These are phyloP conservation scores for Rhynchomys soricoides DNA, from an alignment of 2,113 vertebrate species.

Conservation along the genomic window DNA sequence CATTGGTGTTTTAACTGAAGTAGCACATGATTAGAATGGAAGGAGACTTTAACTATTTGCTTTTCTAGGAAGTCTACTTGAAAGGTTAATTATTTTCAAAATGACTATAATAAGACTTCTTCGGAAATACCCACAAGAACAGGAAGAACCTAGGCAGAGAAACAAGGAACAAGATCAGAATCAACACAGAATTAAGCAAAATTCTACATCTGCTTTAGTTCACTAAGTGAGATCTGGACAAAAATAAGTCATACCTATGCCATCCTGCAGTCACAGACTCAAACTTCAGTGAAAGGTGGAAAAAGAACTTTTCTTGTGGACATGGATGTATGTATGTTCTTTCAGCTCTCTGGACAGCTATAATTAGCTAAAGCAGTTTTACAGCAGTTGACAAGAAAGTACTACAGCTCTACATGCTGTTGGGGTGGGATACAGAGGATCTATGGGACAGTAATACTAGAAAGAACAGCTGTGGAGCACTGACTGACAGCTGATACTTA, in stretches of 20 bases:
- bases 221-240: background rate
- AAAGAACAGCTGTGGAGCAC: accelerated
- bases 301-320: background rate
- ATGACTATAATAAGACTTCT: background rate
- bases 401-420: background rate
- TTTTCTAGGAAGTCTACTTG: background rate
- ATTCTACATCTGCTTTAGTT: background rate
- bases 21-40: background rate
- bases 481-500: background rate
- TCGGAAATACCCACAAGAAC: background rate
- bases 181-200: background rate
- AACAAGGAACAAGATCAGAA: no score
- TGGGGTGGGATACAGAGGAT: background rate
- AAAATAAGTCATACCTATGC: background rate
- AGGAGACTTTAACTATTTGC: background rate
- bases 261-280: no score
- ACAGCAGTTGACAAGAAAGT: no score
- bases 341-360: background rate
- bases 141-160: background rate
- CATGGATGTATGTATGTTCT: background rate
- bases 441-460: background rate
- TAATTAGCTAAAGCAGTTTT: background rate
- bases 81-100: background rate
- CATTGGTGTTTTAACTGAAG: background rate
- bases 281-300: background rate